A percentile compares a stretch with the other conserved stretches of the same genome.
phyloP scores from a whole-genome alignment of 2,113 vertebrate genomes.

The Pomatorhinus ruficollis region DNA sequence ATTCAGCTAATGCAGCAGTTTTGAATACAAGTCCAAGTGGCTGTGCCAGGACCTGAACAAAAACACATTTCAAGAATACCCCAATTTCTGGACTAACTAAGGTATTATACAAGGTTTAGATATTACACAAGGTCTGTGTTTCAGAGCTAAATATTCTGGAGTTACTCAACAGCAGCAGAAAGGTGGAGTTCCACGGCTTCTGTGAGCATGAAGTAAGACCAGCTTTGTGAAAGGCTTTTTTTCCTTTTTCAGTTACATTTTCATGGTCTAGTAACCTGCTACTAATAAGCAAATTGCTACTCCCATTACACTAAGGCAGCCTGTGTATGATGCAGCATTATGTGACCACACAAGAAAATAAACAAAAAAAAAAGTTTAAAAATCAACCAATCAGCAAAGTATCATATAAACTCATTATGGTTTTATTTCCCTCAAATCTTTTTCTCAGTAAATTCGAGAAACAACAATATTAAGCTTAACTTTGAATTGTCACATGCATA shows the following conservation, averaged over 20 bases:
- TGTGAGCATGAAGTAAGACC: neutral
- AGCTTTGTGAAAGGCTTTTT: neutral
- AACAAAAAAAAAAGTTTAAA: neutral
- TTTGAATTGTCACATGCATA: neutral
- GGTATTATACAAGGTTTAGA: neutral
- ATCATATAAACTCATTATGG: neutral
- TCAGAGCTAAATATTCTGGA: neutral
- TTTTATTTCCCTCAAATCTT: neutral
- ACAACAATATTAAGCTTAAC: neutral
- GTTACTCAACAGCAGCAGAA: neutral
- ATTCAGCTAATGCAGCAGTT: constrained; percentile 50
- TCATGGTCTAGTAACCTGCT: neutral
- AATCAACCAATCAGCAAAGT: neutral
- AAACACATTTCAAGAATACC: constrained; percentile 61
- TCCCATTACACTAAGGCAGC: neutral
- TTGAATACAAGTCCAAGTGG: constrained; percentile 25
- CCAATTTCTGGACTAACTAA: constrained; percentile 21
- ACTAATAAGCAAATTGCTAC: neutral
- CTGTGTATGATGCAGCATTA: neutral
- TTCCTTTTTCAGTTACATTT: neutral
- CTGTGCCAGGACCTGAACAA: constrained; percentile 55
- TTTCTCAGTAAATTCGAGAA: neutral
- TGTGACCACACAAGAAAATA: neutral
- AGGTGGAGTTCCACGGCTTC: neutral
- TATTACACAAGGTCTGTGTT: neutral